phyloP scores from a whole-genome alignment of 2,888 invertebrate species.

The Nasonovia ribisnigri region DNA sequence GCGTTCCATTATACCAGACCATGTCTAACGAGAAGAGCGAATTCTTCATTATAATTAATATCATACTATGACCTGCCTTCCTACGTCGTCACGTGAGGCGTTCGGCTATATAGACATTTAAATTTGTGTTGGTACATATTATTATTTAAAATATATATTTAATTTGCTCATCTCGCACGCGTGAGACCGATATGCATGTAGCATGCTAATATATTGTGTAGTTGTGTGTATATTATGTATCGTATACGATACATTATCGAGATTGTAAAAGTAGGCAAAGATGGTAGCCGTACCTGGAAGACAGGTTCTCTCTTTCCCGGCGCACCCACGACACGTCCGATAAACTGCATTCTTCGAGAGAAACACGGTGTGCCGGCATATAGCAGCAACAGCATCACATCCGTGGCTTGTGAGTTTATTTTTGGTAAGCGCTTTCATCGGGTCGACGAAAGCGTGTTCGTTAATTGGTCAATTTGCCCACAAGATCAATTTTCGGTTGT shows the following conservation, averaged over 20 bases:
- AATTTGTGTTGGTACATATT: background rate
- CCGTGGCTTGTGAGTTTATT: slow-evolving; percentile 34
- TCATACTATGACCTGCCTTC: slow-evolving; percentile 5
- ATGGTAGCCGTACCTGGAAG: slow-evolving; percentile 37
- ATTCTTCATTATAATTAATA: background rate
- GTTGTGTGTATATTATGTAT: slow-evolving; percentile 7
- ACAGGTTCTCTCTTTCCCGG: slow-evolving; percentile 61
- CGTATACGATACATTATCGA: slow-evolving; percentile 22
- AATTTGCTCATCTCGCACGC: slow-evolving; percentile 32
- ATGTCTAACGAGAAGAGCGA: background rate
- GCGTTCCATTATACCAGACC: background rate
- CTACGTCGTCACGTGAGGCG: background rate
- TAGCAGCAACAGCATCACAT: slow-evolving; percentile 18
- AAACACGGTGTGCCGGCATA: slow-evolving; percentile 39
- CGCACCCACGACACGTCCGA: slow-evolving; percentile 61
- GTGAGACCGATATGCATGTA: background rate
- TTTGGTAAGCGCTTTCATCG: slow-evolving; percentile 50
- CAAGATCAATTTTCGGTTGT: background rate
- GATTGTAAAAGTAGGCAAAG: slow-evolving; percentile 62
- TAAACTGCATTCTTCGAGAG: slow-evolving; percentile 62
- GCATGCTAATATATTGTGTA: background rate
- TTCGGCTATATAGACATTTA: background rate
- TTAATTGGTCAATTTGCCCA: slow-evolving; percentile 7
- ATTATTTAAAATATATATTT: background rate
- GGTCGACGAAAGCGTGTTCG: background rate